phyloP scores from a whole-genome alignment of 2,797 vertebrate genomes.

The Oreochromis mossambicus region DNA sequence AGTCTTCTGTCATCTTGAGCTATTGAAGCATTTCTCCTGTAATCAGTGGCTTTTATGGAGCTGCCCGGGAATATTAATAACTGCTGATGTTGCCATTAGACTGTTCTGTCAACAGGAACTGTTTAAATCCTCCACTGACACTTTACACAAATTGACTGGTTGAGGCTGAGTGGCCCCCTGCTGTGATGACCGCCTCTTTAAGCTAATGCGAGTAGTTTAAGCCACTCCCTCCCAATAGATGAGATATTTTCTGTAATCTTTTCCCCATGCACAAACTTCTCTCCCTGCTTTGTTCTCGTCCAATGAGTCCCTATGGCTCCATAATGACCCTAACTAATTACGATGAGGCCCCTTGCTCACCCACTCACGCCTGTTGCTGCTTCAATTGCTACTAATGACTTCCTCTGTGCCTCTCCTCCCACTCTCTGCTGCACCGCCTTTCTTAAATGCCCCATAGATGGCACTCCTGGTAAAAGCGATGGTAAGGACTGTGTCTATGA shows the following conservation, averaged over 20 bases:
- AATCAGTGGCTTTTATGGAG: slow-evolving; percentile 35
- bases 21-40: background rate
- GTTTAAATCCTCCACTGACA: background rate
- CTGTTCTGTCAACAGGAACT: slow-evolving; percentile 50
- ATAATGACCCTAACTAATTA: slow-evolving; percentile 11
- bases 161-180: background rate
- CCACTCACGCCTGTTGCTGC: slow-evolving; percentile 27
- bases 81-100: slow-evolving; percentile 12
- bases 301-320: background rate
- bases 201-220: background rate
- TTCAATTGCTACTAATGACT: slow-evolving; percentile 63
- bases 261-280: background rate
- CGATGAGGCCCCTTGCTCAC: background rate
- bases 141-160: background rate
- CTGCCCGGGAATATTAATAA: slow-evolving; percentile 17
- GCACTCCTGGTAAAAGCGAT: slow-evolving; percentile 92
- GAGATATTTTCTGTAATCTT: background rate
- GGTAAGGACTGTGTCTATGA: slow-evolving; percentile 83
- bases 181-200: background rate
- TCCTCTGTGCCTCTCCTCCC: slow-evolving; percentile 65
- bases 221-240: background rate
- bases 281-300: background rate
- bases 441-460: slow-evolving; percentile 92
- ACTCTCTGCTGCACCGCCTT: slow-evolving; percentile 81
- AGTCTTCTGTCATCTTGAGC: background rate